These are phyloP conservation scores for Brotula barbata DNA, from an alignment of 2,797 vertebrate species.

Conservation along the genomic window DNA sequence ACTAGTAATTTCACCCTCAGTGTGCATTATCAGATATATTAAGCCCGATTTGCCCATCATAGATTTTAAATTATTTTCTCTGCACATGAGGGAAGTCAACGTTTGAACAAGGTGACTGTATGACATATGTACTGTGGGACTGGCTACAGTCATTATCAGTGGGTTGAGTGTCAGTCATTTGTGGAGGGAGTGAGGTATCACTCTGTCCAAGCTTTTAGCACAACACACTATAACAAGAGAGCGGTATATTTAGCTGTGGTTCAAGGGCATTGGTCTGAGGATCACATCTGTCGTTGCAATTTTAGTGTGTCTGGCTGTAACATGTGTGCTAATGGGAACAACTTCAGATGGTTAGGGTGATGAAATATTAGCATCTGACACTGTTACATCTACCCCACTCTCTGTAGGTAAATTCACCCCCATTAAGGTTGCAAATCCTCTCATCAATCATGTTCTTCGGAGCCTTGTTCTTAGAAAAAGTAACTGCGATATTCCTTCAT, in stretches of 20 bases:
- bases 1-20: conserved; percentile 15
- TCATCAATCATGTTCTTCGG: not conserved
- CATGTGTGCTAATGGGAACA: not conserved
- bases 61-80: conserved; percentile 19
- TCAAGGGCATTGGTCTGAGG: not conserved
- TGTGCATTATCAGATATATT: conserved; percentile 14
- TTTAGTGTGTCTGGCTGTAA: not conserved
- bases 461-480: not conserved
- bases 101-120: conserved; percentile 1
- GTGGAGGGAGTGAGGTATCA: not conserved
- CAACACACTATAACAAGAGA: not conserved
- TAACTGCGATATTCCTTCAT: not conserved
- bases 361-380: conserved; percentile 12
- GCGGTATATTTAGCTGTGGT: not conserved
- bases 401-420: not conserved
- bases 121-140: too few relatives aligned
- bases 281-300: not conserved
- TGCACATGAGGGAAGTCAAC: conserved; percentile 15
- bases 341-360: not conserved
- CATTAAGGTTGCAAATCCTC: not conserved
- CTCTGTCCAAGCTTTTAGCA: not conserved
- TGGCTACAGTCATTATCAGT: not conserved
- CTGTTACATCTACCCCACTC: not conserved
- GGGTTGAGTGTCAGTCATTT: not conserved
- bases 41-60: conserved; percentile 19